A percentile compares a stretch with the other conserved stretches of the same genome.
These are phyloP conservation scores for Stomorhina lunata DNA, from an alignment of 2,888 invertebrate genomes.

Conservation along the genomic window DNA sequence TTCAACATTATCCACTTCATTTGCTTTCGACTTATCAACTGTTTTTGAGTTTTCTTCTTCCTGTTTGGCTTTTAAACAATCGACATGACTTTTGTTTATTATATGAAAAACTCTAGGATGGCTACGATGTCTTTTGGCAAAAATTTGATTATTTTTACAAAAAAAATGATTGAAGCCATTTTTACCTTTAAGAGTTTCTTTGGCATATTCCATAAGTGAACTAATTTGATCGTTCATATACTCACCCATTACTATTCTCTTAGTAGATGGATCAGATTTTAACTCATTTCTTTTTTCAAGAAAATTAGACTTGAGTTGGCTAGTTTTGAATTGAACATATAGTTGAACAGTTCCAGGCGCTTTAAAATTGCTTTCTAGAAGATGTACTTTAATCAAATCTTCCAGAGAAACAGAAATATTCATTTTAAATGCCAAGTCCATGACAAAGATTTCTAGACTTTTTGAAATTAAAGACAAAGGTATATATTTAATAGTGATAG, in stretches of 20 bases:
- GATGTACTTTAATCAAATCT: conserved; percentile 25
- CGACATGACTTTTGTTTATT: conserved; percentile 27
- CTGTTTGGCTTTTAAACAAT: background rate
- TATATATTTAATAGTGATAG: conserved; percentile 1
- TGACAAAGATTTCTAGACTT: conserved; percentile 24
- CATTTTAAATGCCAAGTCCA: conserved; percentile 29
- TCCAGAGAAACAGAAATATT: background rate
- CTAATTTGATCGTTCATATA: background rate
- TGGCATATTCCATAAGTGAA: conserved; percentile 47
- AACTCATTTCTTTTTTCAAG: conserved; percentile 25
- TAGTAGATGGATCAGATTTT: background rate
- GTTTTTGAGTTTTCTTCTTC: background rate
- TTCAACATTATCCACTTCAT: background rate
- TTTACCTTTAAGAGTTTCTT: conserved; percentile 20
- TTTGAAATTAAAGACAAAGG: background rate
- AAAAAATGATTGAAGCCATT: conserved; percentile 31
- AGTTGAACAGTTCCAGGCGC: background rate
- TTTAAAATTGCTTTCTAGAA: background rate
- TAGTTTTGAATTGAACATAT: conserved; percentile 41
- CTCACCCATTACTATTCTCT: background rate
- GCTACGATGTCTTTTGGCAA: conserved; percentile 14
- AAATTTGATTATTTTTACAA: conserved; percentile 45
- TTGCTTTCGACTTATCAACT: background rate
- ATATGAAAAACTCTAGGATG: background rate
- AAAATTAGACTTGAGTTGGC: conserved; percentile 43